phyloP scores from a whole-genome alignment of 2,888 invertebrate species.

The Napeogenes sylphis region DNA sequence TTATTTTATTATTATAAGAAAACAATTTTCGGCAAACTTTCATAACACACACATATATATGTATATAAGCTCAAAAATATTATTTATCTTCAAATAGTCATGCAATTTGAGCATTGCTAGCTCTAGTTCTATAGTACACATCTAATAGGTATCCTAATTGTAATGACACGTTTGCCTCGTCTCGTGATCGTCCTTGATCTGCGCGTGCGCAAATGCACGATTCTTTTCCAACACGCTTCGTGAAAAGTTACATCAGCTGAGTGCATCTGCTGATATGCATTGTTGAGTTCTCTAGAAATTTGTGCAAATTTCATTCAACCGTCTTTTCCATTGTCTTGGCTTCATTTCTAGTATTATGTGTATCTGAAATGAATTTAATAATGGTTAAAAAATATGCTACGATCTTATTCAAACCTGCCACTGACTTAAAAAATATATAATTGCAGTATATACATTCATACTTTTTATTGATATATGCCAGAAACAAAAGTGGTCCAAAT shows the following conservation, averaged over 20 bases:
- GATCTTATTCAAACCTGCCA: no score
- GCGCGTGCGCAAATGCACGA: slow-evolving; percentile 60
- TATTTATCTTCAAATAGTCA: neutral
- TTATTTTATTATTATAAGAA: no score
- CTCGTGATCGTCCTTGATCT: slow-evolving; percentile 62
- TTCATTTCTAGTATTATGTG: slow-evolving; percentile 33
- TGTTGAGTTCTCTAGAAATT: slow-evolving; percentile 39
- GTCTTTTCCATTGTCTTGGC: slow-evolving; percentile 32
- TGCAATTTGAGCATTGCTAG: neutral
- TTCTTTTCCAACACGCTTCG: slow-evolving; percentile 42
- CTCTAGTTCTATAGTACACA: slow-evolving; percentile 14
- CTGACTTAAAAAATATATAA: no score
- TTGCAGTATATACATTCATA: no score
- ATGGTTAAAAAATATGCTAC: no score
- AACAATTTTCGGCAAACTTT: no score
- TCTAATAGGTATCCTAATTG: slow-evolving; percentile 20
- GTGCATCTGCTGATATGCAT: slow-evolving; percentile 31
- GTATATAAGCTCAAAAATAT: no score
- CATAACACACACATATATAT: no score
- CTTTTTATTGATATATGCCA: no score
- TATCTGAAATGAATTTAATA: no score
- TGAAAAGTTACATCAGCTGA: slow-evolving; percentile 42
- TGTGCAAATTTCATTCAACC: slow-evolving; percentile 37
- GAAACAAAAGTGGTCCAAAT: no score
- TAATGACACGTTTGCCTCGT: slow-evolving; percentile 28